Conservation (phyloP, 2,113 vertebrate species). For the Nothocercus julius region DNA sequence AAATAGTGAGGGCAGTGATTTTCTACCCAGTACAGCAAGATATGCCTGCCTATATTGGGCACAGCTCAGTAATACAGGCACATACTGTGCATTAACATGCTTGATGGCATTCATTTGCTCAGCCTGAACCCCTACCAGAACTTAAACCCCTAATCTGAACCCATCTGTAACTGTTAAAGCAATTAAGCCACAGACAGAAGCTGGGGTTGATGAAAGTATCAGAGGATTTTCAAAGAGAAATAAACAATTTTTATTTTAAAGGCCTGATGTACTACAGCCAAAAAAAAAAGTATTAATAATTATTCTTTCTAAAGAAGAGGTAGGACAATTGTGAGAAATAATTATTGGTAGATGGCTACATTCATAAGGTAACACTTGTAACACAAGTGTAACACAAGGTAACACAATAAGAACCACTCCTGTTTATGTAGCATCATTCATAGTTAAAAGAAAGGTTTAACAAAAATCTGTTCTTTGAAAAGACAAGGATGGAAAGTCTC, state of each 20-base stretch:
- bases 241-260: not conserved
- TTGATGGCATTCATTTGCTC: not conserved
- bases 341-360: not conserved
- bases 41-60: not conserved
- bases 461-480: not conserved
- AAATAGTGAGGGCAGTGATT: not conserved
- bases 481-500: not conserved
- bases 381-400: not conserved
- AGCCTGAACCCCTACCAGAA: not conserved
- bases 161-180: not conserved
- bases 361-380: not conserved
- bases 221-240: not conserved
- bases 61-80: not conserved
- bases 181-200: not conserved
- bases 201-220: fast-evolving
- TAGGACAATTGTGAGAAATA: not conserved
- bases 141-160: not conserved
- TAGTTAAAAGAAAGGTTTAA: not conserved
- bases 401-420: not conserved
- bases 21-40: not conserved
- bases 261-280: not conserved
- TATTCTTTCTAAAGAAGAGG: not conserved
- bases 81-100: not conserved
- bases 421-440: not conserved
- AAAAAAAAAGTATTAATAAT: not conserved